These are phyloP conservation scores for Drymodes brunneopygia DNA, from an alignment of 2,113 vertebrate species.

Conservation along the genomic window DNA sequence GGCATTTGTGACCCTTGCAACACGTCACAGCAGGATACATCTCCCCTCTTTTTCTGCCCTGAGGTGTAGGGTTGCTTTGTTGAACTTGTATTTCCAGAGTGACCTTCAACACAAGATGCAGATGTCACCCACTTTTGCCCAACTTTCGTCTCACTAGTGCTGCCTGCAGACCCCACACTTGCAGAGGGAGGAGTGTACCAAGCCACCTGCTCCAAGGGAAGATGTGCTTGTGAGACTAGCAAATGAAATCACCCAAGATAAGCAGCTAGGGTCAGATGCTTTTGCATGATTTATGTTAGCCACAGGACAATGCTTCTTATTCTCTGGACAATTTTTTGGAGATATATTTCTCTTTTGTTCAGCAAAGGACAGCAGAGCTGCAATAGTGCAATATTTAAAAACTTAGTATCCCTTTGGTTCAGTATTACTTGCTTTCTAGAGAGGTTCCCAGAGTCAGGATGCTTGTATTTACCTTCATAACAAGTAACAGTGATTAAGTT, in stretches of 20 bases:
- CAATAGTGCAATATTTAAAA: background rate
- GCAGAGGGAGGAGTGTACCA: fast-evolving
- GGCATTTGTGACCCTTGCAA: background rate
- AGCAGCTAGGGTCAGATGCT: background rate
- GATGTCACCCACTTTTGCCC: background rate
- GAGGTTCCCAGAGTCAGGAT: background rate
- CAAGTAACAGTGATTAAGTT: background rate
- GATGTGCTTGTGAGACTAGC: background rate
- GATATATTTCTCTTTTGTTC: background rate
- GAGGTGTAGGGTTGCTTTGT: fast-evolving
- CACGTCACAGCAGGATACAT: fast-evolving
- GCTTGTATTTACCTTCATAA: background rate
- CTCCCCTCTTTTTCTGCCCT: fast-evolving
- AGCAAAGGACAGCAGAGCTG: background rate
- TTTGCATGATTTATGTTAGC: background rate
- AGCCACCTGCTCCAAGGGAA: background rate
- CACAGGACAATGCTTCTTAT: background rate
- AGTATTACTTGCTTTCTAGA: background rate
- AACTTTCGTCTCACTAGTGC: background rate
- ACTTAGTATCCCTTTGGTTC: background rate
- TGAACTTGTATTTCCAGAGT: background rate
- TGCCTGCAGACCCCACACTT: background rate
- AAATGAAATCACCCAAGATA: background rate
- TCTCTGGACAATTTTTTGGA: background rate
- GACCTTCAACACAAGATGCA: background rate